Evolutionary conservation across 2,797 vertebrate species (phyloP).

Genomic region (Remorina albescens): DNA sequence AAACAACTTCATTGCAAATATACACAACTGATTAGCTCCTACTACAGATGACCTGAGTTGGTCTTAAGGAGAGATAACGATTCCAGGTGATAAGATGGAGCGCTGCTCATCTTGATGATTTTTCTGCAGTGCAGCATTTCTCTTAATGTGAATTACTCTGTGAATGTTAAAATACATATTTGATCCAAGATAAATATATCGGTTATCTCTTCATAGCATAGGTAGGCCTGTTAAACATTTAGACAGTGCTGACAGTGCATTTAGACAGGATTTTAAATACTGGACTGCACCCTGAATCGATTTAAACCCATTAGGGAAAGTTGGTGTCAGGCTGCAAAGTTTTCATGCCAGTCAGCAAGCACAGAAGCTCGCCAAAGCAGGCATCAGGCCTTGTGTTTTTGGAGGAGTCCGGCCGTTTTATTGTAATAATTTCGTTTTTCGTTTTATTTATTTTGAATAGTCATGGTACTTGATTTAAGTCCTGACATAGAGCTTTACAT

Average conservation of each 20-base stretch:
- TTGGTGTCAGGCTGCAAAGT: slow-evolving; percentile 6
- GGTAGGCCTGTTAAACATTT: neutral
- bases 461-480: slow-evolving; percentile 4
- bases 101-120: neutral
- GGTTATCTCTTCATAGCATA: neutral
- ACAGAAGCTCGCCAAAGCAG: slow-evolving; percentile 18
- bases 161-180: neutral
- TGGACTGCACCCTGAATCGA: neutral
- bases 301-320: neutral
- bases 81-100: no score
- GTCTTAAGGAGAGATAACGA: no score
- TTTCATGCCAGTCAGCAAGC: slow-evolving; percentile 4
- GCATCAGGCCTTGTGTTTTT: slow-evolving; percentile 18
- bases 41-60: neutral
- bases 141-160: neutral
- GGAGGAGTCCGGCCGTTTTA: slow-evolving; percentile 14
- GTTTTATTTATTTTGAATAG: slow-evolving; percentile 2
- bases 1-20: no score
- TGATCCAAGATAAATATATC: neutral
- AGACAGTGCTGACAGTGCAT: neutral
- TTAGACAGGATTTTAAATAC: neutral
- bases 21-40: no score
- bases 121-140: neutral
- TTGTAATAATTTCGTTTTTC: no score
- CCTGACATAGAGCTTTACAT: slow-evolving; percentile 15